Base-by-base conservation (phyloP, 2,113 vertebrate species). In the Sinocyclocheilus anophthalmus region DNA sequence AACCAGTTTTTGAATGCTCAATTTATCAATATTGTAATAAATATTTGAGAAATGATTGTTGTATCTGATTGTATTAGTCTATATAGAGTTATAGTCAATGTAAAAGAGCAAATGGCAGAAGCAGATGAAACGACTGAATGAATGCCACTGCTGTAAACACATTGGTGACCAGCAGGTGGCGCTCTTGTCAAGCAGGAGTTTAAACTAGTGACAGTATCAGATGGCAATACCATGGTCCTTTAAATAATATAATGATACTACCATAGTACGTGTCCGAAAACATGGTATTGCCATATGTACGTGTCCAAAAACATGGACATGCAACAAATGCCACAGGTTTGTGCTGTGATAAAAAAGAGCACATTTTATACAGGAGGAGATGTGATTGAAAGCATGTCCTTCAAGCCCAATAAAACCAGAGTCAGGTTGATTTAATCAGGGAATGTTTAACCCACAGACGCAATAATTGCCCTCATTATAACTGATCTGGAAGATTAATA, bases 391-490 rank as follows among this genome's bases (percentile, higher is more conserved):
- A 59, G 57, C 57, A 59, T 59, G 57, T 59, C 20, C 33, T 79
- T 20, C 24, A 33, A n/a, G 33, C 20, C 20, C 5, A 22, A 42
- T 33, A 61, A 33, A 65, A 16, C 14, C 33, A 42, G 77, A 80
- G 37, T 45, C 6, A 11, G 45, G 10, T 48, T 48, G 45, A 81
- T 81, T 65, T 18, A 63, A 61, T 69, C 63, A 80, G 22, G 0
- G 20, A 57, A 26, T 57, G 72, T 59, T 61, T 72, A 33, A 65
- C 50, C 39, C 2, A 2, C 42, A 61, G 67, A 16, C 8, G 4
- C 2, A 48, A 37, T 87, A 22, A 42, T 76, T 76, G 7, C 24
- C 72, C 55, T 55, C 48, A 67, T 86, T 81, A 67, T 81, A 69
- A 55, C 84, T 39, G 50, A 79, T 67, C 16, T 69, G 26, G 50